A percentile compares a stretch with the other conserved stretches of the same genome.
phyloP scores from a whole-genome alignment of 2,797 vertebrate genomes.

The Fratercula arctica region DNA sequence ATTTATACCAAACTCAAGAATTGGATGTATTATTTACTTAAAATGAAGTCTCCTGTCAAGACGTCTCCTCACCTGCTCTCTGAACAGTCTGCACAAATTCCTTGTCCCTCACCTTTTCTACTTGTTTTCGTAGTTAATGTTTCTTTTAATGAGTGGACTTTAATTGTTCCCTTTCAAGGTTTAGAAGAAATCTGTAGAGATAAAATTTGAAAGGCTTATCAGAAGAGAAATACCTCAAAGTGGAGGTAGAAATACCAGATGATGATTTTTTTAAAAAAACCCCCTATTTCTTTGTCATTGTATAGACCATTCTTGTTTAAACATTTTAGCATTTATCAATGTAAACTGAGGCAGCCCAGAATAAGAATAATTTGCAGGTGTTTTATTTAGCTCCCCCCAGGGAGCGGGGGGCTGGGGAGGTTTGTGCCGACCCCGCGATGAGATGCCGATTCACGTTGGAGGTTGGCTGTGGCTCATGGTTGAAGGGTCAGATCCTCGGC shows the following conservation, averaged over 20 bases:
- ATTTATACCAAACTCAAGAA: neutral
- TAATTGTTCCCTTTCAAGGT: neutral
- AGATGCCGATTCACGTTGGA: rapidly evolving
- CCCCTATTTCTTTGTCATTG: rapidly evolving
- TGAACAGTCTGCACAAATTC: neutral
- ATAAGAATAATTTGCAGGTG: neutral
- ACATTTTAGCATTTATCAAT: rapidly evolving
- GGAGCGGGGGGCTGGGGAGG: neutral
- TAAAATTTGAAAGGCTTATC: neutral
- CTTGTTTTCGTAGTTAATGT: neutral
- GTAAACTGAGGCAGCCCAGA: neutral
- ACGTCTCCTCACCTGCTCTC: neutral
- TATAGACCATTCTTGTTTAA: neutral
- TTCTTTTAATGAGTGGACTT: neutral
- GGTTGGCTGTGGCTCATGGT: rapidly evolving
- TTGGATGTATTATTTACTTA: rapidly evolving
- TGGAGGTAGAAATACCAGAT: neutral
- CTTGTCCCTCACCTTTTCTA: neutral
- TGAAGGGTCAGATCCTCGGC: neutral
- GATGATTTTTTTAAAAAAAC: neutral
- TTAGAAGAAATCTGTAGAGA: neutral
- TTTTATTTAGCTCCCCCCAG: neutral
- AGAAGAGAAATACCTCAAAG: neutral
- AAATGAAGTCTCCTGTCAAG: neutral
- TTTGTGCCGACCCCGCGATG: rapidly evolving